Evolutionary conservation across 2,797 vertebrate genomes (phyloP).

Genomic region (Phyllotis vaccarum): DNA sequence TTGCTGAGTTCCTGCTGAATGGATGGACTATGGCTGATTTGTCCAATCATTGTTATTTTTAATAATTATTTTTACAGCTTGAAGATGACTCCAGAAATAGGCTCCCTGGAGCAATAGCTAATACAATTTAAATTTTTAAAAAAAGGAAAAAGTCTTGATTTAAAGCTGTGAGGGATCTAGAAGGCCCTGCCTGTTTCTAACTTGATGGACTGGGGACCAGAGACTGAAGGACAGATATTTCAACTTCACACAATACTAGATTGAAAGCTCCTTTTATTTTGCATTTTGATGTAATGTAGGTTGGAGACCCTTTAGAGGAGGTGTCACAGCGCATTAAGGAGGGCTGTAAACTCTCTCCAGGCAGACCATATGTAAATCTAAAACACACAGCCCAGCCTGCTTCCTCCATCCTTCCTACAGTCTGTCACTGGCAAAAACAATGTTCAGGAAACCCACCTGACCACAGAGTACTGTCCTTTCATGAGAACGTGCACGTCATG

Average conservation of each 20-base stretch:
- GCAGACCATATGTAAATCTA: neutral
- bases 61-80: neutral
- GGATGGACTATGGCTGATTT: neutral
- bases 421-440: neutral
- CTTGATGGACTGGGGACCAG: neutral
- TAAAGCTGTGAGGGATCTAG: neutral
- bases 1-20: neutral
- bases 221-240: neutral
- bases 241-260: neutral
- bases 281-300: neutral
- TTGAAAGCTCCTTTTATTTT: neutral
- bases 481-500: accelerated
- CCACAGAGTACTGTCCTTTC: neutral
- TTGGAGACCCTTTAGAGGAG: neutral
- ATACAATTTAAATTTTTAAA: neutral
- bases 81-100: neutral
- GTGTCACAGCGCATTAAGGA: accelerated
- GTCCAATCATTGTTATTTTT: neutral
- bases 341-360: too few relatives aligned
- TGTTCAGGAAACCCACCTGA: neutral
- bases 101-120: neutral
- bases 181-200: neutral
- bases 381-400: neutral
- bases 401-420: neutral
- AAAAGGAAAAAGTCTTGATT: neutral